Percentiles rank a stretch among this genome's conserved stretches.
phyloP scores from a whole-genome alignment of 2,888 invertebrate genomes.

The Trimorus sp. region DNA sequence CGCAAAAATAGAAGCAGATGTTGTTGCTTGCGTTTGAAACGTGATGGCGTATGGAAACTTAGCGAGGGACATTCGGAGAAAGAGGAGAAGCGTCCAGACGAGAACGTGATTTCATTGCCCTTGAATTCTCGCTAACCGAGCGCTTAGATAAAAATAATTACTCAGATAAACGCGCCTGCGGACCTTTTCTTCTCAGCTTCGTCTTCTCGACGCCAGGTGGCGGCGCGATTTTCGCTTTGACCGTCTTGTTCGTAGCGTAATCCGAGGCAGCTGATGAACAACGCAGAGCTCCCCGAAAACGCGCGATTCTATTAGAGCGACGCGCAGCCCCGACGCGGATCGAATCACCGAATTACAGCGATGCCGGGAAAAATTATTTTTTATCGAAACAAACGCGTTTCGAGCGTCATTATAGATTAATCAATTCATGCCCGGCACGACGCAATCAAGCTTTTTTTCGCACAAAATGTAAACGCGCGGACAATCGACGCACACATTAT shows the following conservation, averaged over 20 bases:
- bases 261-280: no score
- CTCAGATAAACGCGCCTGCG: conserved; percentile 71
- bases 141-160: conserved; percentile 80
- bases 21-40: conserved; percentile 78
- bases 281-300: no score
- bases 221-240: conserved; percentile 76
- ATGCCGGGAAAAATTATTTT: no score
- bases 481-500: not conserved
- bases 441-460: no score
- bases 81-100: conserved; percentile 69
- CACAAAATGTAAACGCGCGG: no score
- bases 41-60: conserved; percentile 65
- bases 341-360: no score
- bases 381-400: no score
- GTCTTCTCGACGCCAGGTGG: conserved; percentile 24
- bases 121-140: conserved; percentile 77
- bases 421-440: no score
- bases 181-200: conserved; percentile 8
- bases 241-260: conserved; percentile 75
- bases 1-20: conserved; percentile 82
- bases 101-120: conserved; percentile 76
- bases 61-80: conserved; percentile 61
- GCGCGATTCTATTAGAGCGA: not conserved
- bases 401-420: no score
- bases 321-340: no score